Evolutionary conservation across 2,113 vertebrate genomes (phyloP), one percentile per base, ranked within the genome.

Genomic region (Rattus rattus): DNA sequence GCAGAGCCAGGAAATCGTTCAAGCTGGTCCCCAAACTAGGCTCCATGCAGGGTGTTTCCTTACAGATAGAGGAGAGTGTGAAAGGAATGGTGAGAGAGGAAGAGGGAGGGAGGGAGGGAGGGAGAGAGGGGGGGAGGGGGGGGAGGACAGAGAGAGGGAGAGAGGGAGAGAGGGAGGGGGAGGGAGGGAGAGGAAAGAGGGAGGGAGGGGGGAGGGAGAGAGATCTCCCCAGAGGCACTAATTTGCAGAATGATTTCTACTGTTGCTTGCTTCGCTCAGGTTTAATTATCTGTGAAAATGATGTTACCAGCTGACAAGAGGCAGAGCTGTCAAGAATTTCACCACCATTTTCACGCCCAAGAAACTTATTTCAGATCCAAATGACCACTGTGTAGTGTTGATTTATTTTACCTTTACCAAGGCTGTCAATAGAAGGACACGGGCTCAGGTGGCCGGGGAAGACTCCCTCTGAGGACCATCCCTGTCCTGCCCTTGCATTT

Each of bases 1-100:
- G 81, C 85, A 88, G 24, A 36, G 97, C 98, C 98, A 98, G 96
- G 94, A 96, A 97, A 98, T 72, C 85, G 96, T 80, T 98, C 56
- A 92, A 98, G 91, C 61, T 94, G 85, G 86, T 52, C 96, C 84
- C 95, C 96, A 95, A 97, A 98, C 98, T 88, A 97, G 76, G 95
- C 10, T 39, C 47, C 76, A 93, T 0, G 0, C 30, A 97, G 94
- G 63, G 63, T 77, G 52, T 72, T 97, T 97, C 93, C 81, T 96
- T 94, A 72, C 75, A 92, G 77, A 67, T 92, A 73, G 86, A 61
- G 30, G 4, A 61, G 49, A 76, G 26, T 22, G 19, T 5, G 4
- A 67, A 30, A 33, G 1, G 81, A 43, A 43, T 43, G 36, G 11
- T 54, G 52, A 54, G 52, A 47, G 76, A 52, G 76, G 28, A 19